Conservation (phyloP, 2,113 vertebrate species). For the Corynorhinus townsendii region DNA sequence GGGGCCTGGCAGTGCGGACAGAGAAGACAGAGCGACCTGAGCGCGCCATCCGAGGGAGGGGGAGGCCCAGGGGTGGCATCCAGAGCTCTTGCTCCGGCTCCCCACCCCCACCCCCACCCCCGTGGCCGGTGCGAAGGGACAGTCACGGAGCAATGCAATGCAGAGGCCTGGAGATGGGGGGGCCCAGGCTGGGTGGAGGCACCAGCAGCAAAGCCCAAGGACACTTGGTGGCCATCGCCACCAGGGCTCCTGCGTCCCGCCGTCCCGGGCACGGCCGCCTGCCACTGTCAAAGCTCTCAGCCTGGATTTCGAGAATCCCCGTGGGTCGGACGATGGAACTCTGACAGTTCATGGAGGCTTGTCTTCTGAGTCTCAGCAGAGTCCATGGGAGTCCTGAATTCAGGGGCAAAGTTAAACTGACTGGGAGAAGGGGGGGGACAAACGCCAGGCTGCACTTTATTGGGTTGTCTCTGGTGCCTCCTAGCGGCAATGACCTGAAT, state of each 20-base stretch:
- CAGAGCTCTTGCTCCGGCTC: neutral
- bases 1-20: neutral
- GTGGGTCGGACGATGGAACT: neutral
- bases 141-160: accelerated
- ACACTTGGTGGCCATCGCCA: accelerated
- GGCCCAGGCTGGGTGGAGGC: neutral
- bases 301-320: neutral
- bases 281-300: neutral
- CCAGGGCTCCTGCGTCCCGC: neutral
- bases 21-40: no score
- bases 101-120: neutral
- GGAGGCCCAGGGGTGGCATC: accelerated
- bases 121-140: neutral
- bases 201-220: neutral
- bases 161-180: neutral
- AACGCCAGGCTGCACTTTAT: neutral
- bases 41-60: accelerated
- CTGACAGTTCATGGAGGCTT: neutral
- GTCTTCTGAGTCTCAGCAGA: neutral
- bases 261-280: neutral
- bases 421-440: neutral
- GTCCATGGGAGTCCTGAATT: neutral
- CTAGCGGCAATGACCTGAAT: neutral
- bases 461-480: neutral
- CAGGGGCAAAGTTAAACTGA: neutral